Evolutionary conservation across 2,888 invertebrate genomes (phyloP), one percentile per base, ranked within the genome.

Genomic region (Eristalis intricaria): DNA sequence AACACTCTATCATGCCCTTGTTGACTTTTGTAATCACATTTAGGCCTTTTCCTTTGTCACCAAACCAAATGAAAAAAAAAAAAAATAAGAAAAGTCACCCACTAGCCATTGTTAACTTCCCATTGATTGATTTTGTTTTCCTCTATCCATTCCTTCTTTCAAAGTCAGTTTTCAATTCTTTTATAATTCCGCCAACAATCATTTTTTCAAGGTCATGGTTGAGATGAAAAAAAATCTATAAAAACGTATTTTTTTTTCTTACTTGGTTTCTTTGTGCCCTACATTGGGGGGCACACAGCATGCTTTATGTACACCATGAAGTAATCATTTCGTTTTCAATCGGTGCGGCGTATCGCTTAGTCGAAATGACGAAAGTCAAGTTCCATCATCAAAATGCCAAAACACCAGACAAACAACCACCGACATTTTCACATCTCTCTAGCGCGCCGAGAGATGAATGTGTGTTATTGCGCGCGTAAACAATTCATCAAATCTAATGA

Each of bases 401-500:
- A 50, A 50, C 50, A 50, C 7, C 29, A 22, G 60, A 61, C 68
- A 76, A 56, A 60, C 64, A 43, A 61, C 63, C 69, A 23, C 61
- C 29, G 32, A 70, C 75, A 32, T 35, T 35, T 19, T 32, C 38
- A 74, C 32, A 8, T 32, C 32, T 35, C n/a, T 10, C 15, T 15
- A 11, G 22, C 35, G 65, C 63, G 50, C 50, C 63, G 73, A 82
- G 32, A 63, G 40, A 66, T 87, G 63, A 63, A 43, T 87, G 71
- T 87, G 71, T 83, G 71, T 76, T 87, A 87, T 83, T 83, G 77
- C 86, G 79, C 76, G 84, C 73, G 76, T 87, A 87, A 80, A 76
- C 87, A 84, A 87, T 87, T 84, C 73, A 87, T 87, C 87, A 87
- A 87, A 87, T 80, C 68, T 84, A 84, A 87, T 87, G 83, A 87